Conservation (phyloP, 1,140 invertebrate species). For the Camponotus floridanus region DNA sequence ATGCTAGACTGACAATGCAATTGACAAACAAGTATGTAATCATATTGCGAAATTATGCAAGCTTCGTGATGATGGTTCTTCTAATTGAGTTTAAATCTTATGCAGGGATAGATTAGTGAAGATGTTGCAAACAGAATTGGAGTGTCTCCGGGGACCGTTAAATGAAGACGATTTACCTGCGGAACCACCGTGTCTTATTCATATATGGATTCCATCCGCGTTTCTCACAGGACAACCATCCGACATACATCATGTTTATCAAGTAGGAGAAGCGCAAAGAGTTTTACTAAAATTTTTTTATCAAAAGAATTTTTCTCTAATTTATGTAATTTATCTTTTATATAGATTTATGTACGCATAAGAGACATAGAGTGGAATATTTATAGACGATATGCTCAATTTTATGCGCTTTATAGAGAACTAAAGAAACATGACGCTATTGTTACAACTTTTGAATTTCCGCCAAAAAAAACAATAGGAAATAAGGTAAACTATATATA, state of each 20-base stretch:
- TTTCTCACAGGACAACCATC: conserved; percentile 93
- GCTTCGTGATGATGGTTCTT: not conserved
- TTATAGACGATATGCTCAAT: conserved; percentile 96
- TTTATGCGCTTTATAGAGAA: conserved; percentile 93
- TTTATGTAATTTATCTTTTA: conserved; percentile 54
- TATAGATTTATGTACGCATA: conserved; percentile 93
- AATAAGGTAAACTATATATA: conserved; percentile 90
- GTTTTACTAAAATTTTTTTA: not conserved
- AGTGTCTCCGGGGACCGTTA: conserved; percentile 90
- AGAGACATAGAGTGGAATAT: conserved; percentile 97
- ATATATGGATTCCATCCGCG: conserved; percentile 96
- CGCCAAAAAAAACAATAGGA: conserved; percentile 96
- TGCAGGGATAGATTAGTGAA: conserved; percentile 89
- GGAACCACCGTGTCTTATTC: conserved; percentile 89
- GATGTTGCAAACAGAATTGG: conserved; percentile 89
- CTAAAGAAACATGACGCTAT: conserved; percentile 93
- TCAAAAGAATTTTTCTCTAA: not conserved
- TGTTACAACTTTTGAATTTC: conserved; percentile 94
- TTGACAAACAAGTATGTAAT: conserved; percentile 79
- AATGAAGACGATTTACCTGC: conserved; percentile 85
- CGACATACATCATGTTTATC: conserved; percentile 94
- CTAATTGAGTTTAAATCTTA: not conserved
- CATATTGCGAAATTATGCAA: not conserved
- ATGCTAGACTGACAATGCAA: conserved; percentile 88
- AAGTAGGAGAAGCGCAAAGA: conserved; percentile 88